phyloP scores from a whole-genome alignment of 1,140 invertebrate species.

The Microplitis demolitor region DNA sequence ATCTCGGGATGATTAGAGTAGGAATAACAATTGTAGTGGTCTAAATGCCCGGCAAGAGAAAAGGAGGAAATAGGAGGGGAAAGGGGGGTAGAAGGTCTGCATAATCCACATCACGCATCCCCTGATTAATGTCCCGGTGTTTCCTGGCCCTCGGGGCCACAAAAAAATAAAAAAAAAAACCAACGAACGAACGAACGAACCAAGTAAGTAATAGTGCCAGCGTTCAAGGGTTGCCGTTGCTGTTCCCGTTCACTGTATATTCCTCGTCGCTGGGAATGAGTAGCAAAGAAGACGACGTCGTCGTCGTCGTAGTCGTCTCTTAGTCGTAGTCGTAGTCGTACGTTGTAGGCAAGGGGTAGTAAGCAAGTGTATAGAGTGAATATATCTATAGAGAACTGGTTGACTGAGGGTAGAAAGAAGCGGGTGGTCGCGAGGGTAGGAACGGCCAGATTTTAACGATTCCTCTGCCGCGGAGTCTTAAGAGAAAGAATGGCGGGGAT shows the following conservation, averaged over 20 bases:
- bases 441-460: conserved; percentile 64
- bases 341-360: not conserved
- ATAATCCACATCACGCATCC: conserved; percentile 31
- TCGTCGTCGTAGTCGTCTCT: not conserved
- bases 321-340: too few relatives aligned
- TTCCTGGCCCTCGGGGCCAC: conserved; percentile 15
- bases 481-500: conserved; percentile 59
- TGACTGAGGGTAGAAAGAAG: conserved; percentile 15
- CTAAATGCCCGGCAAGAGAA: not conserved
- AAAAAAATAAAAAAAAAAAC: not conserved
- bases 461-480: conserved; percentile 63
- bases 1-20: not conserved
- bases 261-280: not conserved
- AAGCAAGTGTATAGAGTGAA: not conserved
- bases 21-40: not conserved
- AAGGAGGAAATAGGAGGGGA: not conserved
- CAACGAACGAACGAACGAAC: too few relatives aligned
- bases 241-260: not conserved
- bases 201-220: conserved; percentile 36
- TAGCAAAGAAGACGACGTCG: conserved; percentile 18
- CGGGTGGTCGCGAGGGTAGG: conserved; percentile 15
- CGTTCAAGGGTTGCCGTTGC: conserved; percentile 55
- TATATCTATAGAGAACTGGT: not conserved
- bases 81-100: not conserved
- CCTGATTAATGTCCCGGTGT: conserved; percentile 41